Base-by-base conservation (phyloP, 2,888 invertebrate species). In the Scaptomyza flava region DNA sequence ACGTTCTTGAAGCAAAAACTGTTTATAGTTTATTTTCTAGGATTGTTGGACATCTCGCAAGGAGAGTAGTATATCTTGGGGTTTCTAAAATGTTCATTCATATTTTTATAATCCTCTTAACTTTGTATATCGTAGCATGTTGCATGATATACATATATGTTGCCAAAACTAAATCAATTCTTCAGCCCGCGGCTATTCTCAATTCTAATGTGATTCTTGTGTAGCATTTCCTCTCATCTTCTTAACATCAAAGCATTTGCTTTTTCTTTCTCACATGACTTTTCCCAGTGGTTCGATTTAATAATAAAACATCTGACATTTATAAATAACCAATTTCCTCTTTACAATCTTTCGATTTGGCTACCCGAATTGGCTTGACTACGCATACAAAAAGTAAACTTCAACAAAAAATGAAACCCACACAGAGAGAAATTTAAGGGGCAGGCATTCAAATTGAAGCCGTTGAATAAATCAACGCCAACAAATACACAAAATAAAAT, bases 391-490 rank as follows among this genome's bases (percentile, higher is more conserved):
- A 9, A 6, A 20, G 20, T 0, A 20, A 6, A 33, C 11, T 27
- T n/a, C n/a, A n/a, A n/a, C n/a, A n/a, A n/a, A 27, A 33, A 47
- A 31, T 20, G 8, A 75, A 80, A 82, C 73, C 87, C 89, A 88
- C 89, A 82, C 83, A 71, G n/a, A 38, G 14, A 41, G 41, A 17
- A 38, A 38, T 38, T 38, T 62, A 45, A 36, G 66, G 46, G 34
- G 50, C 50, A 34, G 52, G 65, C 23, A 47, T 58, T 46, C 53
- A 50, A 71, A 81, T 78, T 51, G 68, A 61, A 76, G 67, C 67
- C 41, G 67, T 79, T 79, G 68, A 77, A 90, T 90, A 90, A 90
- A 90, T 90, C 90, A 91, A 79, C 79, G 86, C 77, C 90, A 41
- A 89, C 77, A 91, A 91, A 86, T 85, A 89, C 77, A 89, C 86